Percentiles rank a stretch among this genome's conserved stretches.
Evolutionary conservation across 2,888 invertebrate species (phyloP).

Genomic region (Macaria notata): DNA sequence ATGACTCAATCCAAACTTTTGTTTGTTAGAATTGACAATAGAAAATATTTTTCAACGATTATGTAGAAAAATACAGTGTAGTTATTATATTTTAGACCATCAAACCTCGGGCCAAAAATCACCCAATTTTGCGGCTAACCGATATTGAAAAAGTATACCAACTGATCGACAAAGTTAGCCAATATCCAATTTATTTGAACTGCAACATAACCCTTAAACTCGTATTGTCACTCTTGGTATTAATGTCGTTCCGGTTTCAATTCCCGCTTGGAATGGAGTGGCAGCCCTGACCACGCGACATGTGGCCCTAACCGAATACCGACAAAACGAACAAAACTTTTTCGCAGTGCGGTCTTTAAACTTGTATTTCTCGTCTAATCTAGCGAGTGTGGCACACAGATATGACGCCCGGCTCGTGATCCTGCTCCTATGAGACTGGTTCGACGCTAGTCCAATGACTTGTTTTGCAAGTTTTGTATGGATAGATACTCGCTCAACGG

Average conservation of each 20-base stretch:
- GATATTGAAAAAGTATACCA: constrained; percentile 31
- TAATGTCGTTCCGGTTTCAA: constrained; percentile 37
- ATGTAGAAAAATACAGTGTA: too few relatives aligned
- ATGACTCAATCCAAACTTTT: too few relatives aligned
- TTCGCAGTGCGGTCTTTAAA: constrained; percentile 75
- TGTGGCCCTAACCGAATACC: constrained; percentile 54
- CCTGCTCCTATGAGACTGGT: too few relatives aligned
- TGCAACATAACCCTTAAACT: constrained; percentile 33
- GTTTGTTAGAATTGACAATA: too few relatives aligned
- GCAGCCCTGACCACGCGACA: constrained; percentile 53
- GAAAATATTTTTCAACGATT: too few relatives aligned
- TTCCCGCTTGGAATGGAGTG: constrained; percentile 34
- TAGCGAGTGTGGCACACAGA: constrained; percentile 27
- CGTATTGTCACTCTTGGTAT: constrained; percentile 36
- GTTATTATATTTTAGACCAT: too few relatives aligned
- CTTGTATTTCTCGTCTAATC: constrained; percentile 59
- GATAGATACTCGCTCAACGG: too few relatives aligned
- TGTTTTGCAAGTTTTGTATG: too few relatives aligned
- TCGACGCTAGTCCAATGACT: too few relatives aligned
- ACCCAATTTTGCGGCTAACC: constrained; percentile 15
- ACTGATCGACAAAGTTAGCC: constrained; percentile 28
- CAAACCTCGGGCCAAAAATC: not conserved
- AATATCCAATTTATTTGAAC: constrained; percentile 36
- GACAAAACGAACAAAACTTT: constrained; percentile 68
- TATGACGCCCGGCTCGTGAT: too few relatives aligned